Conservation (phyloP, 2,888 invertebrate species). For the Drosophila eohydei region DNA sequence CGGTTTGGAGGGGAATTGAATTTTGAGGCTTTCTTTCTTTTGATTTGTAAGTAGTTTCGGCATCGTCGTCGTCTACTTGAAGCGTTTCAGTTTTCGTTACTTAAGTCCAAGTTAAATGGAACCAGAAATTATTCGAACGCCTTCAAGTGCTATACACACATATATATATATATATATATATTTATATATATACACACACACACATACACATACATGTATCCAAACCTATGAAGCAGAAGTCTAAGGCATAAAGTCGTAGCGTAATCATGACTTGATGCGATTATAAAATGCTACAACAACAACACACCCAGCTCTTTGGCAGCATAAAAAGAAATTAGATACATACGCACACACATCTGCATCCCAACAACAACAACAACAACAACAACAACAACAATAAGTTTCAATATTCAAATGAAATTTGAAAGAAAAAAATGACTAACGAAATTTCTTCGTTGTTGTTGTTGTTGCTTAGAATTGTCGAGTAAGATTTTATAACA, state of each 20-base stretch:
- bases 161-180: too few species aligned
- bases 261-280: constrained; percentile 81
- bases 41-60: constrained; percentile 61
- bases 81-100: constrained; percentile 72
- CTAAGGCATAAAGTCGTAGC: constrained; percentile 64
- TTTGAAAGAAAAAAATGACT: constrained; percentile 64
- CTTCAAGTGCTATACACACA: constrained; percentile 70
- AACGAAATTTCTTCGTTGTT: constrained; percentile 53
- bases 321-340: constrained; percentile 76
- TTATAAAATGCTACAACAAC: constrained; percentile 66
- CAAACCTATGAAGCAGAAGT: constrained; percentile 19
- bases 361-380: constrained; percentile 41
- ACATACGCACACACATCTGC: constrained; percentile 47
- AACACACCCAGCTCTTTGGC: constrained; percentile 58
- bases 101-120: constrained; percentile 79
- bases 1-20: constrained; percentile 24
- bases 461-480: constrained; percentile 53
- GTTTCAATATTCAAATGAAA: constrained; percentile 77
- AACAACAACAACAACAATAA: constrained; percentile 46
- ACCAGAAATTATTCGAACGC: constrained; percentile 80
- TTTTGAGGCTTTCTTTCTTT: constrained; percentile 70
- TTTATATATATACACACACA: too few species aligned
- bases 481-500: constrained; percentile 53
- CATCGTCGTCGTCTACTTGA: constrained; percentile 64
- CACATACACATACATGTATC: constrained; percentile 6